Conservation (phyloP, 2,888 invertebrate species). For the Dromius quadrimaculatus region DNA sequence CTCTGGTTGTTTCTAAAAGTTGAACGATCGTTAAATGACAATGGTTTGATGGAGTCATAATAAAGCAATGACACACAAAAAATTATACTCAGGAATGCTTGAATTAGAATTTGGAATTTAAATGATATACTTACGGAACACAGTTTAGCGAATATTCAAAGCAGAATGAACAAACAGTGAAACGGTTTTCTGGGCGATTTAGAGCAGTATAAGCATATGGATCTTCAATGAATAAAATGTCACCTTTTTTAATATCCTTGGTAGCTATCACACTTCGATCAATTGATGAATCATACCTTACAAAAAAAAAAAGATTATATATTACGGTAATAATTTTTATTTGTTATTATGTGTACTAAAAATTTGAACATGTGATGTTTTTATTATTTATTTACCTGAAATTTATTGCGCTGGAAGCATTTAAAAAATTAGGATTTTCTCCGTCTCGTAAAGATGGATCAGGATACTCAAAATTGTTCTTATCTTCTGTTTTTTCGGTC, state of each 20-base stretch:
- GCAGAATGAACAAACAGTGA: not conserved
- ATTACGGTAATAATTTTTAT: not conserved
- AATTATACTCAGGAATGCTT: too few relatives aligned
- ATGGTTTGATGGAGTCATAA: too few relatives aligned
- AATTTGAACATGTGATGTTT: too few relatives aligned
- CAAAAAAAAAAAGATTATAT: not conserved
- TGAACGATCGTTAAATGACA: too few relatives aligned
- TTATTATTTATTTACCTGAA: too few relatives aligned
- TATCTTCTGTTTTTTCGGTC: not conserved
- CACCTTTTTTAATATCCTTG: constrained; percentile 3
- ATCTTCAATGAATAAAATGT: not conserved
- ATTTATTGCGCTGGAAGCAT: not conserved
- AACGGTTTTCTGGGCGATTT: not conserved
- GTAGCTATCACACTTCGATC: not conserved
- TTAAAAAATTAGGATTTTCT: constrained; percentile 11
- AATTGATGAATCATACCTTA: not conserved
- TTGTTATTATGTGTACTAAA: not conserved
- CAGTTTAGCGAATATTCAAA: not conserved
- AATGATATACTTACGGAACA: constrained; percentile 3
- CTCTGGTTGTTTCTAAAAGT: too few relatives aligned
- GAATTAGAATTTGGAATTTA: too few relatives aligned
- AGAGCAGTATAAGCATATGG: not conserved
- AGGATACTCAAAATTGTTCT: not conserved
- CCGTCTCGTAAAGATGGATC: not conserved
- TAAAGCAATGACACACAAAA: too few relatives aligned